These are phyloP conservation scores for Himalopsyche japonica DNA, from an alignment of 2,888 invertebrate genomes.

Conservation along the genomic window DNA sequence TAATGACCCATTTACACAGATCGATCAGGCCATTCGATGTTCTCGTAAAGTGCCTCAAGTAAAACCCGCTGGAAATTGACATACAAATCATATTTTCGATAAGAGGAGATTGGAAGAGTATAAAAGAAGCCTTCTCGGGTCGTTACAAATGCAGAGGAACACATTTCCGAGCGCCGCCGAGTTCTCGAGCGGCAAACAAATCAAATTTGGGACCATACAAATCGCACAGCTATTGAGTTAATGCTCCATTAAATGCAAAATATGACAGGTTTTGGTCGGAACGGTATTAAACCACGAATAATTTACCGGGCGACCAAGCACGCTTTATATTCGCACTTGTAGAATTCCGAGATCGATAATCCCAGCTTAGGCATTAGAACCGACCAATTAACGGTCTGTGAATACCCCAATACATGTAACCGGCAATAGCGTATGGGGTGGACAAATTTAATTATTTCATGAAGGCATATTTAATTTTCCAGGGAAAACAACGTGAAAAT, in stretches of 20 bases:
- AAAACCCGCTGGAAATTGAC: background rate
- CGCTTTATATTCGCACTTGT: background rate
- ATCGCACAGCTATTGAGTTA: slow-evolving; percentile 23
- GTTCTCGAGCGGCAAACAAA: slow-evolving; percentile 20
- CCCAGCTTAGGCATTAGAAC: slow-evolving; percentile 10
- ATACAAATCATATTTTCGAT: background rate
- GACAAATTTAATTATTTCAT: background rate
- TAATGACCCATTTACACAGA: background rate
- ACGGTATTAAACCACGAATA: slow-evolving; percentile 22
- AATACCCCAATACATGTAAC: background rate
- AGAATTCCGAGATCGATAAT: slow-evolving; percentile 5
- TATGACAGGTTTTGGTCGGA: slow-evolving; percentile 23
- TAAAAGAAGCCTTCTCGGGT: background rate
- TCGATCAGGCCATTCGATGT: background rate
- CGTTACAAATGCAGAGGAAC: background rate
- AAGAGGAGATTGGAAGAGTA: background rate
- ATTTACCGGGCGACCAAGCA: slow-evolving; percentile 13
- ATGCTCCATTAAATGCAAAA: slow-evolving; percentile 30
- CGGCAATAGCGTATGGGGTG: background rate
- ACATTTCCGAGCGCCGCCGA: background rate
- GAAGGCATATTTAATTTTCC: background rate
- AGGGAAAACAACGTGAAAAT: background rate
- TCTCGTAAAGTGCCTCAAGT: background rate
- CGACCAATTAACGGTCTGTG: background rate
- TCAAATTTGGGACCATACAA: slow-evolving; percentile 23